Conservation (phyloP, 2,888 invertebrate species). For the Drosophila neonasuta region DNA sequence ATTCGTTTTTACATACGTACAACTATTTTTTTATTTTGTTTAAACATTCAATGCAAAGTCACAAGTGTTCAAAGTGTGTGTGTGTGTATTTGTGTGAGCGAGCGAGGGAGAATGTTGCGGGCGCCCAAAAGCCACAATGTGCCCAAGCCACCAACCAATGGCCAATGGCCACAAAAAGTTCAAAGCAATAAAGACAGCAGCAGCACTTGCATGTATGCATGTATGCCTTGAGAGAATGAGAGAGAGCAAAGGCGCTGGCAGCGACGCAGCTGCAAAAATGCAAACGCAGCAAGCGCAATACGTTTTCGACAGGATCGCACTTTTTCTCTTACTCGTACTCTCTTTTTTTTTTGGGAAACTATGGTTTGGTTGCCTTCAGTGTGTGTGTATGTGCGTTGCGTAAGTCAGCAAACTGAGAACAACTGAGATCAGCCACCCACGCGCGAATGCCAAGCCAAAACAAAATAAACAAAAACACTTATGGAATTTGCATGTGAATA, state of each 20-base stretch:
- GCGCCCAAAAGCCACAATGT: slow-evolving; percentile 42
- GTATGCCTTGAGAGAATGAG: slow-evolving; percentile 9
- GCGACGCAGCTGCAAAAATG: slow-evolving; percentile 35
- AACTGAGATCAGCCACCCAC: slow-evolving; percentile 55
- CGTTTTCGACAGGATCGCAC: slow-evolving; percentile 40
- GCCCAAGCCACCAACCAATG: slow-evolving; percentile 10
- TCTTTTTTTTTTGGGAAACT: background rate
- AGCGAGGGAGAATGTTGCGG: slow-evolving; percentile 13
- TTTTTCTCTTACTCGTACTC: slow-evolving; percentile 4
- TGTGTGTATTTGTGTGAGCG: slow-evolving; percentile 8
- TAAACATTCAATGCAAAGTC: slow-evolving; percentile 16
- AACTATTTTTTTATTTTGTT: slow-evolving; percentile 33
- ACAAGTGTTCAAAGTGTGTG: background rate
- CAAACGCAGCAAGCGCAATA: slow-evolving; percentile 20
- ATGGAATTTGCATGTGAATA: slow-evolving; percentile 43
- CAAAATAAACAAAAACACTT: slow-evolving; percentile 47
- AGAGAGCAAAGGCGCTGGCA: slow-evolving; percentile 6
- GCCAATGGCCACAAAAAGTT: slow-evolving; percentile 60
- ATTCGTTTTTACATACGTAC: slow-evolving; percentile 34
- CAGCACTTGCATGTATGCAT: slow-evolving; percentile 34
- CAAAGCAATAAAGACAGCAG: slow-evolving; percentile 66
- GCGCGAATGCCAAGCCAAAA: slow-evolving; percentile 49
- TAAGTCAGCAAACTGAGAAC: slow-evolving; percentile 29
- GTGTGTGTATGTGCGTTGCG: slow-evolving; percentile 34
- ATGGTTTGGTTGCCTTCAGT: background rate